Evolutionary conservation across 2,797 vertebrate genomes (phyloP).

Genomic region (Poliocrania exsul): DNA sequence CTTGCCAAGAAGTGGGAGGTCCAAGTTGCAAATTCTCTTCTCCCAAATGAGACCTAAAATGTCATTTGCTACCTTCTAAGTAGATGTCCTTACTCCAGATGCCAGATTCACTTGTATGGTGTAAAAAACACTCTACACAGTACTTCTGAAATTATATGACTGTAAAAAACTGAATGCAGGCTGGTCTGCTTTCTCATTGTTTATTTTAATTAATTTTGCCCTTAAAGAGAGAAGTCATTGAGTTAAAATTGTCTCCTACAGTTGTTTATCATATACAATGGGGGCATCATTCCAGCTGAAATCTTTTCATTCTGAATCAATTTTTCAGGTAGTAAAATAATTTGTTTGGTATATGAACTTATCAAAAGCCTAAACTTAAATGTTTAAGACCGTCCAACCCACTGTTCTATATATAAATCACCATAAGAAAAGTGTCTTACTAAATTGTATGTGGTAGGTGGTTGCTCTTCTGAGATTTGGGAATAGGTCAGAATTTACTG

Average conservation of each 20-base stretch:
- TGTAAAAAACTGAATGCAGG: neutral
- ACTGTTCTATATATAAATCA: constrained; percentile 18
- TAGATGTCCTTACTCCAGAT: neutral
- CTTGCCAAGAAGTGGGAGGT: neutral
- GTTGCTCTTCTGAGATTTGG: constrained; percentile 8
- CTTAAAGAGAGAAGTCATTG: neutral
- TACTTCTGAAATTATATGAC: neutral
- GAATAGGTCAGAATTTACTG: neutral
- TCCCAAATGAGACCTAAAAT: neutral
- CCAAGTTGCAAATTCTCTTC: neutral
- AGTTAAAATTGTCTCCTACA: neutral
- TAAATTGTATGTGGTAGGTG: neutral
- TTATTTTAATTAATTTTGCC: neutral
- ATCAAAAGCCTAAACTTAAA: constrained; percentile 4
- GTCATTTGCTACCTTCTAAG: neutral
- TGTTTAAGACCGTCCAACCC: neutral
- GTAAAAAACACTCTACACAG: neutral
- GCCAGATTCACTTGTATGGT: neutral
- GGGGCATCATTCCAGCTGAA: neutral
- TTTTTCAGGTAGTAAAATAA: constrained; percentile 7
- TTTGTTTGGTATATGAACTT: neutral
- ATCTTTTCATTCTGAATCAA: neutral
- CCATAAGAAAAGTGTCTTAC: neutral
- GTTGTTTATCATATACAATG: neutral
- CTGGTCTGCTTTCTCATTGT: neutral